Conservation (phyloP, 2,888 invertebrate species). For the Epinotia nisella region DNA sequence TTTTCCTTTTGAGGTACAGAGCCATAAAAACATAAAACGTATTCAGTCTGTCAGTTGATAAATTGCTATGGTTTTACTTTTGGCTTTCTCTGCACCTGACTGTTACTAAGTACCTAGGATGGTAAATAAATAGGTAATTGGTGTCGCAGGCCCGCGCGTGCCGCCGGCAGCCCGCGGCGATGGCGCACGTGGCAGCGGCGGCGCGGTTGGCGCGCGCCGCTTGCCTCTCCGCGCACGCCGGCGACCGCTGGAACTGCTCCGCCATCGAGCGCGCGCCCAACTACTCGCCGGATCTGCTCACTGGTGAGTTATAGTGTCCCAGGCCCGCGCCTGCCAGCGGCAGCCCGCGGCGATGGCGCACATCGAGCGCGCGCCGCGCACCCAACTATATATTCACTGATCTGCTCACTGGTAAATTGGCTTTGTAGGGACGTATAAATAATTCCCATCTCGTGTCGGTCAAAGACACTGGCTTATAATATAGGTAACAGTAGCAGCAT, state of each 20-base stretch:
- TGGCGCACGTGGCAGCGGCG: slow-evolving; percentile 91
- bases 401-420: too few species aligned
- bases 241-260: slow-evolving; percentile 94
- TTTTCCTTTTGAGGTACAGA: too few species aligned
- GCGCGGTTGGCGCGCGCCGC: slow-evolving; percentile 87
- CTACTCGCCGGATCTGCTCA: slow-evolving; percentile 90
- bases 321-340: slow-evolving; percentile 87
- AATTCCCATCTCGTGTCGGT: too few species aligned
- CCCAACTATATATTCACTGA: slow-evolving; percentile 49
- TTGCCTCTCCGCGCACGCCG: slow-evolving; percentile 89
- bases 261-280: slow-evolving; percentile 89
- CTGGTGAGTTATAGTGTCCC: slow-evolving; percentile 83
- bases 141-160: slow-evolving; percentile 85
- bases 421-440: too few species aligned
- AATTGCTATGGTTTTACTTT: too few species aligned
- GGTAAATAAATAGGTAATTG: slow-evolving; percentile 4
- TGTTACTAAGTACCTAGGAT: not conserved
- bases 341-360: slow-evolving; percentile 89
- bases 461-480: too few species aligned
- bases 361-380: slow-evolving; percentile 89
- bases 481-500: too few species aligned
- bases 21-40: too few species aligned
- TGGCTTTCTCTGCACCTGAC: too few species aligned
- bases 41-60: too few species aligned
- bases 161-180: slow-evolving; percentile 87